These are phyloP conservation scores for Aulostomus chinensis DNA, from an alignment of 2,797 vertebrate species.

Conservation along the genomic window DNA sequence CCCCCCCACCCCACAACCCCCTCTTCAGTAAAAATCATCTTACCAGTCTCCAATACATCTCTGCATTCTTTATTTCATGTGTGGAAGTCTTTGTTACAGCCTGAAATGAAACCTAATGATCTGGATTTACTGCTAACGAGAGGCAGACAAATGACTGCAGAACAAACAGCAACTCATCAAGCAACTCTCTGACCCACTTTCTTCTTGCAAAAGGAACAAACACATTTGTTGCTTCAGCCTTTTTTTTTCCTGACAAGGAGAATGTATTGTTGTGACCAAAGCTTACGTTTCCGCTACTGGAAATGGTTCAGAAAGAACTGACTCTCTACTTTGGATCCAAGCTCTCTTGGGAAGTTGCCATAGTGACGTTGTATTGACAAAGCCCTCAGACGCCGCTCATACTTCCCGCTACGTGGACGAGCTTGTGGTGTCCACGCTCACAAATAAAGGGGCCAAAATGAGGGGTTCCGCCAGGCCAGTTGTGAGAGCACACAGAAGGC, in stretches of 20 bases:
- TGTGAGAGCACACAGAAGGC: too few relatives aligned
- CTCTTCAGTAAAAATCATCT: constrained; percentile 41
- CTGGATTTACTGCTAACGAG: constrained; percentile 66
- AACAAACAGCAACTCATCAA: constrained; percentile 59
- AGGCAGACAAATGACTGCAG: constrained; percentile 64
- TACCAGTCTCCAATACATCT: constrained; percentile 41
- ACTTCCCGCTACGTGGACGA: too few relatives aligned
- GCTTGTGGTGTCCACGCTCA: too few relatives aligned
- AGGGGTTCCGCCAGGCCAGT: too few relatives aligned
- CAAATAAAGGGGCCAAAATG: too few relatives aligned
- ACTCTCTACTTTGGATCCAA: too few relatives aligned
- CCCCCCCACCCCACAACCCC: background rate
- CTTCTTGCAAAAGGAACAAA: constrained; percentile 27
- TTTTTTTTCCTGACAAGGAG: constrained; percentile 38
- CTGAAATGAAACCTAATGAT: constrained; percentile 70
- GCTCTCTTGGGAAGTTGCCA: too few relatives aligned
- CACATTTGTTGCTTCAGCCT: constrained; percentile 40
- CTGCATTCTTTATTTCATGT: constrained; percentile 43
- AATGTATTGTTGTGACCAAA: constrained; percentile 2
- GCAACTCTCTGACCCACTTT: constrained; percentile 59
- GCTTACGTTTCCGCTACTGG: background rate
- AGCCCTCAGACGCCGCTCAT: too few relatives aligned
- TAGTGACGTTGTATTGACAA: too few relatives aligned
- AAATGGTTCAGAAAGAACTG: too few relatives aligned
- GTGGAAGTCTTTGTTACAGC: constrained; percentile 55